Evolutionary conservation across 2,888 invertebrate species (phyloP), one percentile per base, ranked within the genome.

Genomic region (Dynastes tityus): DNA sequence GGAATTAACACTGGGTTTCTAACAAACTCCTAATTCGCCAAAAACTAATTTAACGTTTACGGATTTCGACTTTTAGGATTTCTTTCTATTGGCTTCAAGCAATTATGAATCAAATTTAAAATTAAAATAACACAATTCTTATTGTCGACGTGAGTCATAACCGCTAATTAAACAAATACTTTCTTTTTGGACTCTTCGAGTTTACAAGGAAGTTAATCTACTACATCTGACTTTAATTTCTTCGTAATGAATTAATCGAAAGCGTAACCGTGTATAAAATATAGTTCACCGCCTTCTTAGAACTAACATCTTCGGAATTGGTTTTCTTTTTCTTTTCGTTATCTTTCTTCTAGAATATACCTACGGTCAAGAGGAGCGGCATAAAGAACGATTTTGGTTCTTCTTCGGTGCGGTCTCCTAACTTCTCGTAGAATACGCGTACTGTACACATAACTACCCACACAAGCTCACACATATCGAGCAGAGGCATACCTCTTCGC

Each of bases 401-500:
- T n/a, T 22, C 45, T 74, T 73, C 73, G 58, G 22, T 22, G 22
- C 22, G 22, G 22, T 22, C 22, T 73, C 45, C 32, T 5, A 37
- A 37, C 32, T 37, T 37, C 32, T 55, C 27, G 58, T 73, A 3
- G 32, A 55, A 40, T 40, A 58, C 40, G 13, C 49, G 27, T 22
- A 32, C 63, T 32, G 32, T 63, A 68, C 61, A 61, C 61, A 40
- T 73, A 73, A 37, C 55, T 37, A 71, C 58, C 55, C 32, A 71
- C 27, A 74, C 73, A 74, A 53, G 37, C 55, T 27, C 61, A 27
- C 61, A 74, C 73, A 74, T 11, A 73, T 58, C 49, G 37, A 74
- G 9, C 27, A 51, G 45, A 67, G 29, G 68, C 68, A 68, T 68
- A 68, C 51, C 68, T 68, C 55, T n/a, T 76, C 82, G 81, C 82